Percentiles rank a stretch among this genome's conserved stretches.
Evolutionary conservation across 1,140 invertebrate species (phyloP).

Genomic region (Hesperophylax magnus): DNA sequence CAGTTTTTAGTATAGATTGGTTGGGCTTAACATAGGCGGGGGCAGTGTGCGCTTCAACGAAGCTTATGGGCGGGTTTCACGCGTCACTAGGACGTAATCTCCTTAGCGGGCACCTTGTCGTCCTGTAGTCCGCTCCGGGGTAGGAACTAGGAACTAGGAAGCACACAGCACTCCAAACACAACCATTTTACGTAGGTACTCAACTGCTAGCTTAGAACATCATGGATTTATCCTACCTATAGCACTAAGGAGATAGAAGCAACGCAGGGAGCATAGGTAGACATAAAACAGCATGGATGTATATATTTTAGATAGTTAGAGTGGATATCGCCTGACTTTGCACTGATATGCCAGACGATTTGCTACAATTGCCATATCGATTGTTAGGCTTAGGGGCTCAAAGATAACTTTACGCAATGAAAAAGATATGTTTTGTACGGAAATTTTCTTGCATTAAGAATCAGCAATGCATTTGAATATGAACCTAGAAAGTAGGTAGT

Average conservation of each 20-base stretch:
- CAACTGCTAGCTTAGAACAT: too few relatives aligned
- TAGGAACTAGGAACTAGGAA: background rate
- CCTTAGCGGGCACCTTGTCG: conserved; percentile 20
- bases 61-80: conserved; percentile 53
- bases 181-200: too few relatives aligned
- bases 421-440: too few relatives aligned
- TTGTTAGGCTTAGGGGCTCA: conserved; percentile 8
- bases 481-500: too few relatives aligned
- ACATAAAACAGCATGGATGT: too few relatives aligned
- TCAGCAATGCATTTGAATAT: too few relatives aligned
- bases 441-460: too few relatives aligned
- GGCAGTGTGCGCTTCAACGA: conserved; percentile 34
- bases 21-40: conserved; percentile 15
- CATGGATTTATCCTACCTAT: too few relatives aligned
- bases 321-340: background rate
- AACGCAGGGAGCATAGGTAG: too few relatives aligned
- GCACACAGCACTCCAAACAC: too few relatives aligned
- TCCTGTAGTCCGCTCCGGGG: conserved; percentile 7
- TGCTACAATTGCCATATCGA: conserved; percentile 3
- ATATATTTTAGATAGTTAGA: too few relatives aligned
- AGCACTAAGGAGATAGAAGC: too few relatives aligned
- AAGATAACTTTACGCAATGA: background rate
- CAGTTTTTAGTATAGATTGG: background rate
- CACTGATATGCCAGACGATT: background rate
- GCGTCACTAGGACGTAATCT: conserved; percentile 55